Percentiles rank a stretch among this genome's conserved stretches.
Conservation (phyloP, 2,797 vertebrate genomes). For the Cetoscarus ocellatus region DNA sequence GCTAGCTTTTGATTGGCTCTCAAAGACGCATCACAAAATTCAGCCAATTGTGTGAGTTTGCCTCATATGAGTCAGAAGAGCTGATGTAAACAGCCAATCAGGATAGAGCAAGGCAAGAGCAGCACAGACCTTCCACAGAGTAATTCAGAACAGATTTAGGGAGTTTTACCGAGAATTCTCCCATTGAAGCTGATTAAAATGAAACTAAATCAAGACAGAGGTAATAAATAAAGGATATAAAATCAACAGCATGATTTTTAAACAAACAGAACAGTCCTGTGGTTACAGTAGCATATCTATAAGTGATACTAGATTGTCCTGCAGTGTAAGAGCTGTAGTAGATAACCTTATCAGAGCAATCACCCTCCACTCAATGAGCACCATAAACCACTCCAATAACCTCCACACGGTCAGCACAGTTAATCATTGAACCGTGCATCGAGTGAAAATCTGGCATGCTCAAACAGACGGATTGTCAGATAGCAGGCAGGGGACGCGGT, state of each 20-base stretch:
- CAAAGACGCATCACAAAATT: constrained; percentile 3
- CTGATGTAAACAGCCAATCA: constrained; percentile 1
- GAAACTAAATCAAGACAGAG: neutral
- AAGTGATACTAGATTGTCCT: constrained; percentile 16
- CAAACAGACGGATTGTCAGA: constrained; percentile 62
- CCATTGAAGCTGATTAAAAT: neutral
- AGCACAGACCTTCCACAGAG: neutral
- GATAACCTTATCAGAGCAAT: constrained; percentile 58
- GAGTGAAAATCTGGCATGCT: constrained; percentile 57
- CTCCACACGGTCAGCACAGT: constrained; percentile 45
- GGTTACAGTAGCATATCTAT: constrained; percentile 24
- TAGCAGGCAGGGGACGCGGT: constrained; percentile 14
- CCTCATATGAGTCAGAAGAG: constrained; percentile 13
- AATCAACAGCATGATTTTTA: neutral
- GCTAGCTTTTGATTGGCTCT: constrained; percentile 29
- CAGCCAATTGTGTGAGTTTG: constrained; percentile 9
- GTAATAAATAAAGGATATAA: neutral
- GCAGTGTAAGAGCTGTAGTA: neutral
- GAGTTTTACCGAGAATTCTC: neutral
- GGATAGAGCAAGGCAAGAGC: neutral
- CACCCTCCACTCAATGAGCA: constrained; percentile 44
- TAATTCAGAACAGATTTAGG: neutral
- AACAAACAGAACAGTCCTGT: constrained; percentile 7
- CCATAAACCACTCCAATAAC: constrained; percentile 54
- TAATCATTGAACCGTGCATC: constrained; percentile 73